phyloP scores from a whole-genome alignment of 1,140 invertebrate genomes.

The Eubasilissa regina region DNA sequence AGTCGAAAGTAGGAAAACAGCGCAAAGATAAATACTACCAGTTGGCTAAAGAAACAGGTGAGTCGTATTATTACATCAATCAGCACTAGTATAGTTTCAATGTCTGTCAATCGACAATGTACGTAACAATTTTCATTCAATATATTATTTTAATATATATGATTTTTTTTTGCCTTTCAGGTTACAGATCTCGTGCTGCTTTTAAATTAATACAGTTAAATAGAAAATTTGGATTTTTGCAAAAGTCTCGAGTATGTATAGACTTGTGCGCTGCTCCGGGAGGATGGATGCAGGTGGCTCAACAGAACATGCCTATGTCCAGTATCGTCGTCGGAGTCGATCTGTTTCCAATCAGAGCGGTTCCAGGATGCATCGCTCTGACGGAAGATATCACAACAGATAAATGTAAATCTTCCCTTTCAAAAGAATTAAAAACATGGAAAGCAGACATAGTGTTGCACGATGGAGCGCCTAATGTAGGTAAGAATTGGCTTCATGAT shows the following conservation, averaged over 20 bases:
- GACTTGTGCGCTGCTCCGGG: constrained; percentile 99
- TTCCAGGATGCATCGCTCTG: constrained; percentile 91
- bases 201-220: constrained; percentile 99
- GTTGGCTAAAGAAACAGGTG: constrained; percentile 98
- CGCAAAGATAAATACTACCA: constrained; percentile 99
- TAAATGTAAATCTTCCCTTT: constrained; percentile 85
- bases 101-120: no score
- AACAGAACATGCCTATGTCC: constrained; percentile 97
- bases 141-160: not conserved
- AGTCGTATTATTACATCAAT: constrained; percentile 1
- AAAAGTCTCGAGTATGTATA: constrained; percentile 95
- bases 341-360: constrained; percentile 95
- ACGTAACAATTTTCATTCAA: not conserved
- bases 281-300: constrained; percentile 99
- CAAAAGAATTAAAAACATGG: constrained; percentile 92
- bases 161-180: constrained; percentile 70
- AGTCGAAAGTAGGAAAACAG: constrained; percentile 97
- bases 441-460: constrained; percentile 97
- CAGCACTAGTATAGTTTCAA: not conserved
- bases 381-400: constrained; percentile 98
- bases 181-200: constrained; percentile 96
- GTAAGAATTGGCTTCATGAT: constrained; percentile 97
- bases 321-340: constrained; percentile 96
- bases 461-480: constrained; percentile 99
- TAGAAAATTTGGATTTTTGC: constrained; percentile 96